Conservation (phyloP, 2,888 invertebrate genomes). For the Dinocampus coccinellae region DNA sequence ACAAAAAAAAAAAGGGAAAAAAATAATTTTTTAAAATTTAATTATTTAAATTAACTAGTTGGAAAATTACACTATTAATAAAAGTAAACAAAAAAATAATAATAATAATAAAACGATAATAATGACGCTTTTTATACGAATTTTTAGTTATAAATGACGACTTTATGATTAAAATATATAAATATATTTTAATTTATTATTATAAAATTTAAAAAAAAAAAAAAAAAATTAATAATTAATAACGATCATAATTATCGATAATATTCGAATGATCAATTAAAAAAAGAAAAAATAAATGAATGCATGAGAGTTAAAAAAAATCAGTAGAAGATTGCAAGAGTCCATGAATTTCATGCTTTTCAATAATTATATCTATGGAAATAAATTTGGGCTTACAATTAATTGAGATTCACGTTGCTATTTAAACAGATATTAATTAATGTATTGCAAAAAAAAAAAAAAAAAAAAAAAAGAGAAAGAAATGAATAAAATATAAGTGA, state of each 20-base stretch:
- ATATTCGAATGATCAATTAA: no score
- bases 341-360: slow-evolving; percentile 56
- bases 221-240: neutral
- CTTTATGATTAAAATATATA: slow-evolving; percentile 57
- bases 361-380: slow-evolving; percentile 65
- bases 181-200: slow-evolving; percentile 49
- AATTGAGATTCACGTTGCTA: slow-evolving; percentile 65
- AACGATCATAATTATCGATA: neutral
- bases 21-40: slow-evolving; percentile 65
- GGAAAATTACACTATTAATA: slow-evolving; percentile 62
- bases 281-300: slow-evolving; percentile 21
- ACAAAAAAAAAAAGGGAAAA: slow-evolving; percentile 50
- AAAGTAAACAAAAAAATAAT: slow-evolving; percentile 37
- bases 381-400: slow-evolving; percentile 65
- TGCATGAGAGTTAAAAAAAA: slow-evolving; percentile 36
- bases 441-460: slow-evolving; percentile 62
- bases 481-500: slow-evolving; percentile 69
- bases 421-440: slow-evolving; percentile 69
- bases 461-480: slow-evolving; percentile 44
- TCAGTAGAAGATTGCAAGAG: neutral
- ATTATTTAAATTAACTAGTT: slow-evolving; percentile 61
- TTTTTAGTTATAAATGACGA: slow-evolving; percentile 67
- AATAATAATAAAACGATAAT: no score
- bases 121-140: slow-evolving; percentile 69
- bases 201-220: slow-evolving; percentile 55